Percentiles rank a stretch among this genome's conserved stretches.
Conservation (phyloP, 2,113 vertebrate genomes). For the Dolichallabes microphthalmus region DNA sequence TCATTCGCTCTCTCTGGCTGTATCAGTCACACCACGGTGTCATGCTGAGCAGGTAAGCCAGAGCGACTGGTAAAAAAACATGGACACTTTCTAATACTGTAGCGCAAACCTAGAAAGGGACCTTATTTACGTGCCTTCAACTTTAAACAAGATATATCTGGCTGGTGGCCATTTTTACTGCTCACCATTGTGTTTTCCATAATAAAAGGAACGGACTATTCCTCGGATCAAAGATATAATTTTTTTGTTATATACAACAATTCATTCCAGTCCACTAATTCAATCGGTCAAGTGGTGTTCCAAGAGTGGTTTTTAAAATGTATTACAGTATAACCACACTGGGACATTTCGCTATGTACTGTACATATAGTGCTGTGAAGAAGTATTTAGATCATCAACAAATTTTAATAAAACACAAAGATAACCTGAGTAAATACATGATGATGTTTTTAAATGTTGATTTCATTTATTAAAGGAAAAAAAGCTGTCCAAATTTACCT, state of each 20-base stretch:
- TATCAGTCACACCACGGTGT: background rate
- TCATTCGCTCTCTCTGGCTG: slow-evolving; percentile 15
- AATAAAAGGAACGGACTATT: background rate
- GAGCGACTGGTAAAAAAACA: background rate
- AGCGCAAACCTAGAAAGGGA: background rate
- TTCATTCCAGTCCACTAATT: background rate
- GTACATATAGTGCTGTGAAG: background rate
- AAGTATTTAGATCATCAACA: no score
- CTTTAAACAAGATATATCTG: no score
- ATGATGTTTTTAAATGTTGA: no score
- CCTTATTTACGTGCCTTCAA: background rate
- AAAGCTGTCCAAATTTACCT: no score
- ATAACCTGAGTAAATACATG: no score
- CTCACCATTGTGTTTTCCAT: background rate
- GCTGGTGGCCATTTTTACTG: background rate
- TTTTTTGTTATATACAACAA: background rate
- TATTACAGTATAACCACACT: background rate
- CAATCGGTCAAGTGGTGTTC: background rate
- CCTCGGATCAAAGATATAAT: background rate
- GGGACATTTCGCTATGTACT: background rate
- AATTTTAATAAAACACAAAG: no score
- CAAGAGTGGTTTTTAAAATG: background rate
- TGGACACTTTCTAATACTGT: background rate
- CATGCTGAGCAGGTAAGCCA: background rate
- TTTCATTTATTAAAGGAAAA: no score